A percentile compares a stretch with the other conserved stretches of the same genome.
phyloP scores from a whole-genome alignment of 2,888 invertebrate species.

The Arctia plantaginis region DNA sequence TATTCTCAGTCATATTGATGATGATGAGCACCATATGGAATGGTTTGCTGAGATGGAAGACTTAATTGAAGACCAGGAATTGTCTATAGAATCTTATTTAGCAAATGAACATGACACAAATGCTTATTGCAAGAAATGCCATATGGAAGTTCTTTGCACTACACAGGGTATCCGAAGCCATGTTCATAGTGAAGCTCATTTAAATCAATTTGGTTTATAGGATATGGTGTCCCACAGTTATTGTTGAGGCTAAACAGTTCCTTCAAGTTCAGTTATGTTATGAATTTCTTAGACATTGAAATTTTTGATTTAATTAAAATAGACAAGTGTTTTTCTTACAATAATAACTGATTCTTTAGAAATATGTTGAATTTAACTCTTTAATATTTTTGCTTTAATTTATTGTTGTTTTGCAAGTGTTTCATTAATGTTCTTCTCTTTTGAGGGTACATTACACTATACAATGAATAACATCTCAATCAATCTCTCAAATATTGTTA shows the following conservation, averaged over 20 bases:
- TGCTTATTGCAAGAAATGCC: slow-evolving; percentile 70
- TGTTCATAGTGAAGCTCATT: slow-evolving; percentile 65
- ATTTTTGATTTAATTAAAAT: not conserved
- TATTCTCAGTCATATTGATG: slow-evolving; percentile 67
- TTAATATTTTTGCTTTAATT: not conserved
- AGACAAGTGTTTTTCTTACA: not conserved
- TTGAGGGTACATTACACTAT: not conserved
- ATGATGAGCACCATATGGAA: slow-evolving; percentile 63
- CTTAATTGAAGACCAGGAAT: slow-evolving; percentile 63
- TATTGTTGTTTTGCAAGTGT: not conserved
- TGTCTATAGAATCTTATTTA: slow-evolving; percentile 62
- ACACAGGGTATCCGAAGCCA: slow-evolving; percentile 62
- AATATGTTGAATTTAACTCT: not conserved
- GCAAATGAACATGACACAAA: slow-evolving; percentile 63
- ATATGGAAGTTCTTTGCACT: slow-evolving; percentile 62
- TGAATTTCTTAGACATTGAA: not conserved
- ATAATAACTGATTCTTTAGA: not conserved
- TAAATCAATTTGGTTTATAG: slow-evolving; percentile 61
- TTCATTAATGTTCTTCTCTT: not conserved
- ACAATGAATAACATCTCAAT: not conserved
- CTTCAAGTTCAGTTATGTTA: not conserved
- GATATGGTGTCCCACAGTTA: slow-evolving; percentile 21
- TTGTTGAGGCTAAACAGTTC: slow-evolving; percentile 29
- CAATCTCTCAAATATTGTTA: not conserved
- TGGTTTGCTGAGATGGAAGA: slow-evolving; percentile 73